Base-by-base conservation (phyloP, 2,113 vertebrate species). In the Gadus macrocephalus region DNA sequence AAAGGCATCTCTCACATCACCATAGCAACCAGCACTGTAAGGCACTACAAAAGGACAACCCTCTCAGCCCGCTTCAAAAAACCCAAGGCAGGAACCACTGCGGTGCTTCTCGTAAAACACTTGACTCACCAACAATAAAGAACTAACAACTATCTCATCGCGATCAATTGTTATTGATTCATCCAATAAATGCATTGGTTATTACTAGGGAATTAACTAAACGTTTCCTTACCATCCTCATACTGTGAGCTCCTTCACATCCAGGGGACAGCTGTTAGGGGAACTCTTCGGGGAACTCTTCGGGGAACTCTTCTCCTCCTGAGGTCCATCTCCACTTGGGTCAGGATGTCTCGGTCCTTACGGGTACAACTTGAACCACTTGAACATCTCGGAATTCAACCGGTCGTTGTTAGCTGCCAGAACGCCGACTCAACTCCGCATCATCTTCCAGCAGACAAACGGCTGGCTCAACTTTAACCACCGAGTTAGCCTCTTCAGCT, bases 1-100 rank as follows among this genome's bases (percentile, higher is more conserved):
- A 49, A 11, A 14, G 89, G 87, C 66, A 64, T 66, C 68, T 38
- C 81, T 81, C 85, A 79, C 83, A 87, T 92, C 89, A 88, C 91
- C 86, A 92, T 91, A 90, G 88, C 90, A 91, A 91, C 91, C 42
- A 49, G 42, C 42, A 49, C 42, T 49, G 42, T 49, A 49, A 49
- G 12, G 9, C 42, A 49, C 42, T 7, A 49, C 42, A 49, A 49
- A 11, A 49, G 42, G 9, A 86, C 17, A 56, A 56, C 81, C 82
- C 76, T 71, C 77, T n/a, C 67, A 75, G 76, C 76, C 72, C 67
- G 62, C 72, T 80, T 68, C 63, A 75, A 66, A 3, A 27, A 27
- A 74, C 20, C 63, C 74, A 64, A 49, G 53, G 22, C 62, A 64
- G 42, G 20, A 61, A 61, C 16, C n/a, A n/a, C n/a, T 14, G 15